Evolutionary conservation across 1,140 invertebrate genomes (phyloP).

Genomic region (Andricus grossulariae): DNA sequence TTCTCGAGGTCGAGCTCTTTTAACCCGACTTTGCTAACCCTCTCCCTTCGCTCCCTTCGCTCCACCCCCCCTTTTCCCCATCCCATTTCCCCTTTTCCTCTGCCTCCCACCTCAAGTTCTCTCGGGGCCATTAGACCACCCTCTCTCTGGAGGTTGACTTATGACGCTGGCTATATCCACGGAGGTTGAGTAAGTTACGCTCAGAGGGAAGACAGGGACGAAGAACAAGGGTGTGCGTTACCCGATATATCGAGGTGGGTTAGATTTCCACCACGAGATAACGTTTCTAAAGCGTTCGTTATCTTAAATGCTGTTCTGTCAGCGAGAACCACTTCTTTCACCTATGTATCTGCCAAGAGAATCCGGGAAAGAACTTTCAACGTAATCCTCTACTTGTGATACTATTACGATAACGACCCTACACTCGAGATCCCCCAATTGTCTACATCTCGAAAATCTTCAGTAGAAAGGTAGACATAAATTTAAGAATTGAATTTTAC

Average conservation of each 20-base stretch:
- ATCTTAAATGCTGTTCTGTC: conserved; percentile 47
- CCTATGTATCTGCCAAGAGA: conserved; percentile 25
- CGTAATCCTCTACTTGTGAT: conserved; percentile 28
- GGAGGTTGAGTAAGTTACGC: conserved; percentile 30
- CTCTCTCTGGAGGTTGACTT: conserved; percentile 40
- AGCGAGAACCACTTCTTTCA: conserved; percentile 36
- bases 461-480: neutral
- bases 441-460: neutral
- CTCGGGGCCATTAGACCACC: conserved; percentile 40
- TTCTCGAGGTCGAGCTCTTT: conserved; percentile 24
- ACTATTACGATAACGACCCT: conserved; percentile 17
- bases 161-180: conserved; percentile 38
- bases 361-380: conserved; percentile 19
- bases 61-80: neutral
- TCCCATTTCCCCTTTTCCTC: conserved; percentile 32
- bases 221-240: conserved; percentile 31
- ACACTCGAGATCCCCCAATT: neutral
- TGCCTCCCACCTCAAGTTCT: conserved; percentile 2
- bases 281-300: conserved; percentile 40
- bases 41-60: neutral
- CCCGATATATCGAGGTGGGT: conserved; percentile 29
- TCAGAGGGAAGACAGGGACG: conserved; percentile 33
- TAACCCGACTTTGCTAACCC: neutral
- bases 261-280: conserved; percentile 42
- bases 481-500: no score